Percentiles rank a stretch among this genome's conserved stretches.
These are phyloP conservation scores for Urocynchramus pylzowi DNA, from an alignment of 2,113 vertebrate genomes.

Conservation along the genomic window DNA sequence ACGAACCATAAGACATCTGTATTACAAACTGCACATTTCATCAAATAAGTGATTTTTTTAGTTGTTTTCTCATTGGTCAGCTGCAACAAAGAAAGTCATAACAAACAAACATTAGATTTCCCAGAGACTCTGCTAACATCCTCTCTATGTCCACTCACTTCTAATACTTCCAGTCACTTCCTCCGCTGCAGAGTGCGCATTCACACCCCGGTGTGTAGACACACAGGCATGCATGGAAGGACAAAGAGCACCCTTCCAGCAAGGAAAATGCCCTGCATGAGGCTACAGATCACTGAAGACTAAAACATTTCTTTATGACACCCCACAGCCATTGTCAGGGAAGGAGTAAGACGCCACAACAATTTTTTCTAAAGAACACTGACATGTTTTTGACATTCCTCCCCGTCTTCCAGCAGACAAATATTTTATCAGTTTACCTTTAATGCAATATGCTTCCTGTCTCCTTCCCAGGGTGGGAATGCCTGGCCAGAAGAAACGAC, in stretches of 20 bases:
- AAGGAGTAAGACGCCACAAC: neutral
- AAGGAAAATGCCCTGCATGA: neutral
- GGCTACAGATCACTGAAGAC: neutral
- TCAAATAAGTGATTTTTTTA: neutral
- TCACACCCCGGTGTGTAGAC: accelerated
- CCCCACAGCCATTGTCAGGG: neutral
- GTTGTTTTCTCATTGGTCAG: neutral
- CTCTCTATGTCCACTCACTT: neutral
- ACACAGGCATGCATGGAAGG: accelerated
- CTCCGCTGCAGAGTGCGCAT: accelerated
- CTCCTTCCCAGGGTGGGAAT: slow-evolving; percentile 20
- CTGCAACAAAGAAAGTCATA: neutral
- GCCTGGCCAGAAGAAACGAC: slow-evolving; percentile 35
- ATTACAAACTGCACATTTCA: neutral
- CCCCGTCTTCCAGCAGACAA: slow-evolving; percentile 20
- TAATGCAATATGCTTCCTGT: slow-evolving; percentile 20
- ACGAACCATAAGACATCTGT: neutral
- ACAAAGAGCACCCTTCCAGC: neutral
- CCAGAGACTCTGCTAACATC: neutral
- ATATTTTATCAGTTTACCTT: slow-evolving; percentile 67
- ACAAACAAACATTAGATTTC: neutral
- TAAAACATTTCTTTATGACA: neutral
- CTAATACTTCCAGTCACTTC: neutral
- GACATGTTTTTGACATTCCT: neutral
- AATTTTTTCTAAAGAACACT: neutral